Conservation (phyloP, 1,140 invertebrate genomes). For the Caenorhabditis inopinata region DNA sequence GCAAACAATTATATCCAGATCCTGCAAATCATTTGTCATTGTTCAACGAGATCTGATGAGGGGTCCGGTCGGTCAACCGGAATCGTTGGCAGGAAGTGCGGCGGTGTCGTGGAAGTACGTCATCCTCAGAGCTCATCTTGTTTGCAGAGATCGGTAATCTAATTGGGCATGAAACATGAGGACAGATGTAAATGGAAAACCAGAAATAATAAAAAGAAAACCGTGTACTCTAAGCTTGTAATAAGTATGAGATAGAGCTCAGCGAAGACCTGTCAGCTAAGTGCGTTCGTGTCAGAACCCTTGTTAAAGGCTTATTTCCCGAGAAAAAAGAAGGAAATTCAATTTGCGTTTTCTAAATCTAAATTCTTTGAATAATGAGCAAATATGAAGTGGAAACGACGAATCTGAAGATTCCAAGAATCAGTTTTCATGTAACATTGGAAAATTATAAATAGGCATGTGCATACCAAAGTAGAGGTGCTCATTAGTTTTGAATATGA, state of each 20-base stretch:
- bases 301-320: neutral
- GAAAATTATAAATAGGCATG: too few relatives aligned
- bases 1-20: neutral
- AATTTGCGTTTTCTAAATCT: too few relatives aligned
- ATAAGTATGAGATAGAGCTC: too few relatives aligned
- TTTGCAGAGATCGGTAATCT: neutral
- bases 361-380: too few relatives aligned
- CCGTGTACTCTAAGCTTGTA: too few relatives aligned
- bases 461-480: too few relatives aligned
- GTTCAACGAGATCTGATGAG: too few relatives aligned
- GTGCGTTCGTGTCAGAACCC: conserved; percentile 5
- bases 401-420: too few relatives aligned
- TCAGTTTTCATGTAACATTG: too few relatives aligned
- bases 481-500: neutral
- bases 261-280: too few relatives aligned
- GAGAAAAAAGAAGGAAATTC: neutral
- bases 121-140: neutral
- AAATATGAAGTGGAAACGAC: too few relatives aligned
- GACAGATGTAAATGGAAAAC: neutral
- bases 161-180: neutral
- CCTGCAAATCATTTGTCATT: too few relatives aligned
- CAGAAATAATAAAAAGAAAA: neutral
- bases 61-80: neutral
- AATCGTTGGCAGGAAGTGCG: neutral
- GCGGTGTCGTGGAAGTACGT: neutral